Conservation (phyloP, 2,888 invertebrate species). For the Brachypalpus laphriformis region DNA sequence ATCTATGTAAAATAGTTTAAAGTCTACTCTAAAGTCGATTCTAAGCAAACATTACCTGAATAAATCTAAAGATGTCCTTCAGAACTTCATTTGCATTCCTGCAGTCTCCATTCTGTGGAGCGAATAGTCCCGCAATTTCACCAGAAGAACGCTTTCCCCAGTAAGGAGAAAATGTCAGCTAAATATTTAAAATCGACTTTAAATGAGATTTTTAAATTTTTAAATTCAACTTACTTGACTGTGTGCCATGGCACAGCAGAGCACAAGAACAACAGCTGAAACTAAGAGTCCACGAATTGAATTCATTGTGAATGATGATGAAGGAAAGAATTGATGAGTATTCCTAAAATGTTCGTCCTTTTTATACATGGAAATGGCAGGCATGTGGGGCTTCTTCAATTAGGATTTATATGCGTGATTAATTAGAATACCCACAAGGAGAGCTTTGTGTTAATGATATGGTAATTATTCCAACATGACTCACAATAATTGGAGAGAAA, state of each 20-base stretch:
- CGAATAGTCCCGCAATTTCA: conserved; percentile 4
- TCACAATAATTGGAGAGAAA: not conserved
- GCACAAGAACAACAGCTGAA: conserved; percentile 21
- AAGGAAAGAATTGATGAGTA: conserved; percentile 5
- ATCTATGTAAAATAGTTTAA: not conserved
- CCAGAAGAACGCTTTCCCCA: conserved; percentile 45
- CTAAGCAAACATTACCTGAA: conserved; percentile 22
- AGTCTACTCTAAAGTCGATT: not conserved
- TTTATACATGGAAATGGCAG: conserved; percentile 13
- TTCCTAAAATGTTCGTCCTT: conserved; percentile 2
- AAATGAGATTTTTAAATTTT: not conserved
- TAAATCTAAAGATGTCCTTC: conserved; percentile 35
- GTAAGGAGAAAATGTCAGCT: conserved; percentile 54
- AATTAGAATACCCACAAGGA: conserved; percentile 15
- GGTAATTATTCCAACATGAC: conserved; percentile 9
- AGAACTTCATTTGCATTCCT: conserved; percentile 32
- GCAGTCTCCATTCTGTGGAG: conserved; percentile 5
- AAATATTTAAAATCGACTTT: not conserved
- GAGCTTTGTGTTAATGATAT: not conserved
- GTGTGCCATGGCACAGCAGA: conserved; percentile 16
- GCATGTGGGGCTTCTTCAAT: conserved; percentile 30
- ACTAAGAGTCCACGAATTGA: conserved; percentile 31
- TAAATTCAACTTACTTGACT: conserved; percentile 33
- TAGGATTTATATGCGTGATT: not conserved
- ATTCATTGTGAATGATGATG: conserved; percentile 17